Base-by-base conservation (phyloP, 2,113 vertebrate genomes). In the Ophthalmolycus amberensis region DNA sequence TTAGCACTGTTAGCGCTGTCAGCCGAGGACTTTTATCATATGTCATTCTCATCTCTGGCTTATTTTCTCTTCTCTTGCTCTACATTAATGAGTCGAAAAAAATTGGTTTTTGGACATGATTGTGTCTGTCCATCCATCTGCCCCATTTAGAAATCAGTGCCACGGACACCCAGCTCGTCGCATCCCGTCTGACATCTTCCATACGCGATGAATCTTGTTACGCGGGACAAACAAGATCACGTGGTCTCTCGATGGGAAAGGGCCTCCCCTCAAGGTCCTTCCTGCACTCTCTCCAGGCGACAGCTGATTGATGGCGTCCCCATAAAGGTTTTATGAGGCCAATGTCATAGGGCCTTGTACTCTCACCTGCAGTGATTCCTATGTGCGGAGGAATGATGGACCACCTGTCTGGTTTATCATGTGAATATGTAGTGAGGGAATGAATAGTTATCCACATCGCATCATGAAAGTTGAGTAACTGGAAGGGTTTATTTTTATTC, bases 271-370 rank as follows among this genome's bases (percentile, higher is more conserved):
- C 74, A 87, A 92, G 85, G 88, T 85, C 79, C 79, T 80, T 62
- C 58, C 29, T 34, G 58, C 74, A 22, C 64, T 81, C 63, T 82
- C 80, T 78, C 32, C 56, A 44, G 85, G 75, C 71, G 75, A 80
- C 76, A 72, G 68, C 44, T 86, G 91, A 93, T 86, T 87, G 86
- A 92, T 90, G 87, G 32, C 4, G 11, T 71, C 32, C 50, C 76
- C 77, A 72, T 89, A 71, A 91, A 83, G 86, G 34, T 82, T 89
- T 85, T 80, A 92, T 88, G 70, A 78, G 75, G 34, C 78, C 64
- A 75, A 67, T 88, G 89, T 90, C 88, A 87, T 66, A 88, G 75
- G 83, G 81, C 67, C 65, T 75, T 69, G 81, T 84, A 71, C 66
- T 84, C 75, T 88, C 67, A 85, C 83, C 90, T 79, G 82, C 80